Evolutionary conservation across 2,888 invertebrate genomes (phyloP).

Genomic region (Junonia oenone): DNA sequence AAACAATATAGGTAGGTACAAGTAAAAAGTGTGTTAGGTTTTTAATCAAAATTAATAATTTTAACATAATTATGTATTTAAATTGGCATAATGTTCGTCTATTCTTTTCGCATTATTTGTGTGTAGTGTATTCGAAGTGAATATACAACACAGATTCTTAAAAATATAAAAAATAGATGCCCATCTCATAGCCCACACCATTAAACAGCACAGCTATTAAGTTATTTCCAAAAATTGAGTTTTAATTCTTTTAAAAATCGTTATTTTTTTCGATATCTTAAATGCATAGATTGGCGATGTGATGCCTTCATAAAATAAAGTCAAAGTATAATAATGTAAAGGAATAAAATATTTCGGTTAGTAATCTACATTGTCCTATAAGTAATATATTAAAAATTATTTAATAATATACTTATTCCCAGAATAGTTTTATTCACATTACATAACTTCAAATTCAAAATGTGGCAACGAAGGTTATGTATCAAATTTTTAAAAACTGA

Average conservation of each 20-base stretch:
- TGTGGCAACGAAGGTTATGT: conserved; percentile 38
- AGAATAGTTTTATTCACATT: conserved; percentile 50
- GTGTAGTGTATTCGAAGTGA: too few relatives aligned
- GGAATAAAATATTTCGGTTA: neutral
- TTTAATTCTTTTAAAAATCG: neutral
- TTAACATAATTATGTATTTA: too few relatives aligned
- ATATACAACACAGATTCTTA: too few relatives aligned
- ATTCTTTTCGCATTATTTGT: too few relatives aligned
- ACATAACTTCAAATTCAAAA: conserved; percentile 43
- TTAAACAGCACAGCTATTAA: neutral
- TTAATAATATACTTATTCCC: conserved; percentile 29
- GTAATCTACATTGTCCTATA: neutral
- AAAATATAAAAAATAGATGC: too few relatives aligned
- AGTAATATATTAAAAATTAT: neutral
- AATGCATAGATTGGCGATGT: neutral
- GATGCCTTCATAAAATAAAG: neutral
- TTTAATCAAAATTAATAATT: too few relatives aligned
- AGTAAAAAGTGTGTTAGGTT: too few relatives aligned
- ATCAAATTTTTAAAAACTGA: conserved; percentile 19
- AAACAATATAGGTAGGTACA: too few relatives aligned
- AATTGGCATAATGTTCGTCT: too few relatives aligned
- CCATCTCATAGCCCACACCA: neutral
- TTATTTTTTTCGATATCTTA: neutral
- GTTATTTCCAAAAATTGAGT: neutral
- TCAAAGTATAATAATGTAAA: neutral